phyloP scores from a whole-genome alignment of 2,888 invertebrate species.

The Mellilla xanthometata region DNA sequence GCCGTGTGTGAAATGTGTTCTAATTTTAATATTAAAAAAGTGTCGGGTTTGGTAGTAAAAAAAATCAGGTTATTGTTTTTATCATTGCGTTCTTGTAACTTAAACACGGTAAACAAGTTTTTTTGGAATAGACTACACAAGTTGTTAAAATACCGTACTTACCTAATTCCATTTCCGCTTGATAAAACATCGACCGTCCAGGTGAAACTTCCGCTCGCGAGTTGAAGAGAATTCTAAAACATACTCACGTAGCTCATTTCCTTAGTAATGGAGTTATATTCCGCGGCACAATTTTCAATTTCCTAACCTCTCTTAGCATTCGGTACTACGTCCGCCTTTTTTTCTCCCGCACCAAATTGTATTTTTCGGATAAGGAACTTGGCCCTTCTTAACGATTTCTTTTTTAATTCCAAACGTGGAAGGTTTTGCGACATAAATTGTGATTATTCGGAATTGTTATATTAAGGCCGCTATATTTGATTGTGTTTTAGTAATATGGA shows the following conservation, averaged over 20 bases:
- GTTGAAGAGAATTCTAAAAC: conserved; percentile 59
- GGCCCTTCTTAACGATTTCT: conserved; percentile 36
- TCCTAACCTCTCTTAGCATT: conserved; percentile 71
- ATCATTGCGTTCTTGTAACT: too few species aligned
- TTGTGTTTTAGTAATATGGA: neutral
- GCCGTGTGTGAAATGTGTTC: too few species aligned
- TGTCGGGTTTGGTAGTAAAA: too few species aligned
- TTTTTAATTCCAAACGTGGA: conserved; percentile 19
- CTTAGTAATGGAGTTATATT: conserved; percentile 78
- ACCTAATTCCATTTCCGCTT: conserved; percentile 19
- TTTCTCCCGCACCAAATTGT: conserved; percentile 46
- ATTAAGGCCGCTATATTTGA: neutral
- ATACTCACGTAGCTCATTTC: conserved; percentile 79
- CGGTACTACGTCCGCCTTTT: conserved; percentile 57
- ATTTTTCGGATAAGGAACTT: conserved; percentile 42
- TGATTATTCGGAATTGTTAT: conserved; percentile 13
- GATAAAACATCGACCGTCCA: conserved; percentile 22
- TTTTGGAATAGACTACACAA: too few species aligned
- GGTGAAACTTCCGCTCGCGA: conserved; percentile 37
- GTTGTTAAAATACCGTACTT: conserved; percentile 1
- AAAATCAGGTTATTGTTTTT: too few species aligned
- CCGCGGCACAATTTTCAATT: conserved; percentile 79
- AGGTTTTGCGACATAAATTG: conserved; percentile 15
- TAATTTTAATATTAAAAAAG: too few species aligned
- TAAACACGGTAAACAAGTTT: too few species aligned